phyloP scores from a whole-genome alignment of 2,113 vertebrate species.

The Tinamus guttatus region DNA sequence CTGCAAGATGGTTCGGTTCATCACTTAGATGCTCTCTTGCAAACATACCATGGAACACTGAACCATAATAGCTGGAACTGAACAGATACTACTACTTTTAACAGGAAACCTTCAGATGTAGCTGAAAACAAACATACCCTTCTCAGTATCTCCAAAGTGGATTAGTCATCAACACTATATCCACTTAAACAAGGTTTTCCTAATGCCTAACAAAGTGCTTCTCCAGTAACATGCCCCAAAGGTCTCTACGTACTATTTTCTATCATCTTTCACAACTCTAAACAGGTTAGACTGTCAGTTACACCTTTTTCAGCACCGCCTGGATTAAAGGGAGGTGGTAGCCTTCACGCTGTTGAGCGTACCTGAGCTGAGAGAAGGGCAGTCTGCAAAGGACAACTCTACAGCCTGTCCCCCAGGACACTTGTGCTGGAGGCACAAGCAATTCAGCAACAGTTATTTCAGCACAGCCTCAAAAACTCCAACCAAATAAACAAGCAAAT shows the following conservation, averaged over 20 bases:
- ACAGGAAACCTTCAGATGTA: not conserved
- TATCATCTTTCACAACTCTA: accelerated
- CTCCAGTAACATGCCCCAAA: not conserved
- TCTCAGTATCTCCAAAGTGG: not conserved
- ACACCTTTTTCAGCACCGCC: not conserved
- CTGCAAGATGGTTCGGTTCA: not conserved
- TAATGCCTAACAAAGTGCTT: accelerated
- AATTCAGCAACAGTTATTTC: not conserved
- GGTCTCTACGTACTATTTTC: not conserved
- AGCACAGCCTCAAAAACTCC: not conserved
- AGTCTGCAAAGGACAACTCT: not conserved
- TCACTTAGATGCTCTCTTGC: not conserved
- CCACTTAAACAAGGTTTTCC: not conserved
- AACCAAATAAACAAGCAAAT: not conserved
- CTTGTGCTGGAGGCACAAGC: not conserved
- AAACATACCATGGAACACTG: not conserved
- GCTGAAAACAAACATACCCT: not conserved
- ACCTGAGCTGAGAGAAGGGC: accelerated
- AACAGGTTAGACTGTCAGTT: accelerated
- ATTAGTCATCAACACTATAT: not conserved
- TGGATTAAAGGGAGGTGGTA: not conserved
- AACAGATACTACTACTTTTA: not conserved
- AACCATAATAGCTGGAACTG: not conserved
- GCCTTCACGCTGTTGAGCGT: accelerated
- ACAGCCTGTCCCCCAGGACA: accelerated